These are phyloP conservation scores for Arvicanthis niloticus DNA, from an alignment of 2,113 vertebrate species.

Conservation along the genomic window DNA sequence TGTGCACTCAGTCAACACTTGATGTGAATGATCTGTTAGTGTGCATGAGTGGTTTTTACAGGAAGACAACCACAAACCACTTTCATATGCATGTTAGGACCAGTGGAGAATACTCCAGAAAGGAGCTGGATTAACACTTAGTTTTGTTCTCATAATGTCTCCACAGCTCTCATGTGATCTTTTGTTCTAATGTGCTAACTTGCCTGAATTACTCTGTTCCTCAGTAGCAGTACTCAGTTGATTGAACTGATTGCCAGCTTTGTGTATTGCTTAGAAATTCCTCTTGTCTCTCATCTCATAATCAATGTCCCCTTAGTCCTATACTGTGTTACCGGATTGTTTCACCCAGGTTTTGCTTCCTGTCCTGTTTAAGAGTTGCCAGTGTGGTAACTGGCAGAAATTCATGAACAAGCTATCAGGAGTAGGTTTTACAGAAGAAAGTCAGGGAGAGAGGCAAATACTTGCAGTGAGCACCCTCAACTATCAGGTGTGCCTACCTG, in stretches of 20 bases:
- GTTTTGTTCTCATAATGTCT: neutral
- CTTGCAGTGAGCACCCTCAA: slow-evolving; percentile 13
- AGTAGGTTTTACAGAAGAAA: slow-evolving; percentile 1
- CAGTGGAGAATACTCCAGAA: neutral
- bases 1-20: neutral
- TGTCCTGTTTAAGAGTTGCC: neutral
- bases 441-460: neutral
- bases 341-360: neutral
- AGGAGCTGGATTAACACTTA: neutral
- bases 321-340: neutral
- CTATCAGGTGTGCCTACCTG: neutral
- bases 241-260: neutral
- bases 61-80: slow-evolving; percentile 23
- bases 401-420: neutral
- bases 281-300: slow-evolving; percentile 32
- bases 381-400: slow-evolving; percentile 24
- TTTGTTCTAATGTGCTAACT: slow-evolving; percentile 4
- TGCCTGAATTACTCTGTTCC: neutral
- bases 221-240: neutral
- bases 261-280: neutral
- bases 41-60: slow-evolving; percentile 36
- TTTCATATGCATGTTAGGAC: slow-evolving; percentile 11
- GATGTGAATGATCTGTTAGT: slow-evolving; percentile 53
- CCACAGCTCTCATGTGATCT: neutral
- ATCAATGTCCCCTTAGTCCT: neutral